Conservation (phyloP, 2,113 vertebrate genomes). For the Tyrannus savana region DNA sequence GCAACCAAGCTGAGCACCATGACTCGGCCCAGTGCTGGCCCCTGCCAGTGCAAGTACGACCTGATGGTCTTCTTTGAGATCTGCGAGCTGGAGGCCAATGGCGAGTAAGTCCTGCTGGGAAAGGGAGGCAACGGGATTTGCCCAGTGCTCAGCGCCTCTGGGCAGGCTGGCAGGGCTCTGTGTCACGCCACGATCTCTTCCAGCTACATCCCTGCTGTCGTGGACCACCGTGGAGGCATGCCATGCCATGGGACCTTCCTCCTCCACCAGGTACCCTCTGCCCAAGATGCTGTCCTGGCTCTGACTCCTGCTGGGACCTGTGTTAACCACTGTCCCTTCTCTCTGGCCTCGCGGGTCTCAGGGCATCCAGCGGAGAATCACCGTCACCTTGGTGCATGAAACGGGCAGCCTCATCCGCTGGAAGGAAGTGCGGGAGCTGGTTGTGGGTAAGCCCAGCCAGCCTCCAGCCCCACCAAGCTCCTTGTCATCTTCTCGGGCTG, state of each 20-base stretch:
- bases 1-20: constrained; percentile 94
- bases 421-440: constrained; percentile 95
- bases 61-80: constrained; percentile 98
- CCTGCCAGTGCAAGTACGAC: constrained; percentile 94
- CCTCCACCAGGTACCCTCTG: constrained; percentile 88
- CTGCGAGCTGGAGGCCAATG: constrained; percentile 96
- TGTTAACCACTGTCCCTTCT: neutral
- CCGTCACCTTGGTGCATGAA: constrained; percentile 93
- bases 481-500: neutral
- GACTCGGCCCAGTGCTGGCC: constrained; percentile 84
- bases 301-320: neutral
- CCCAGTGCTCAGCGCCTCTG: neutral
- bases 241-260: constrained; percentile 95
- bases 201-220: constrained; percentile 94
- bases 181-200: neutral
- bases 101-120: constrained; percentile 86
- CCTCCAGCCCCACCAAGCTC: neutral
- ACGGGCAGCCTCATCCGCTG: constrained; percentile 89
- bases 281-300: neutral
- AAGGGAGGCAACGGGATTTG: neutral
- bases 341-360: constrained; percentile 30
- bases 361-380: constrained; percentile 96
- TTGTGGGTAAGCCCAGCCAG: constrained; percentile 85
- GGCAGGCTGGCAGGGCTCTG: neutral
- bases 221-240: constrained; percentile 96